phyloP scores from a whole-genome alignment of 2,797 vertebrate genomes.

The Gadopsis marmoratus region DNA sequence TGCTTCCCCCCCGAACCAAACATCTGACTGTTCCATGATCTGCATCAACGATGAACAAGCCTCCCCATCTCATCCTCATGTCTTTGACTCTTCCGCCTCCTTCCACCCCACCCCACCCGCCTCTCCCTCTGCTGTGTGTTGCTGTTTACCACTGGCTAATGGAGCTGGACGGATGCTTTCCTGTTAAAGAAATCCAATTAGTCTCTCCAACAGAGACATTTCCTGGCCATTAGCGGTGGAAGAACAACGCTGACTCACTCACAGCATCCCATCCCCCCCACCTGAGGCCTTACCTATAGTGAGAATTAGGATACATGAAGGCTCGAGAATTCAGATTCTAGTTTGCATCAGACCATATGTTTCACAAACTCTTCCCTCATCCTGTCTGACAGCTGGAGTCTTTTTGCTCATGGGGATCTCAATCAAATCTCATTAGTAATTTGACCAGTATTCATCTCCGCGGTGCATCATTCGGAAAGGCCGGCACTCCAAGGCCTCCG shows the following conservation, averaged over 20 bases:
- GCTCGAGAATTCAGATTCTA: slow-evolving; percentile 4
- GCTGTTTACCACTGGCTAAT: slow-evolving; percentile 78
- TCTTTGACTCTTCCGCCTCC: neutral
- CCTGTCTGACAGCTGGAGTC: slow-evolving; percentile 37
- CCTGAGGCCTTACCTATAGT: slow-evolving; percentile 37
- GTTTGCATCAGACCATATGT: slow-evolving; percentile 11
- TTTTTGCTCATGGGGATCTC: slow-evolving; percentile 38
- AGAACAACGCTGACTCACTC: slow-evolving; percentile 69
- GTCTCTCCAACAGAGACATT: slow-evolving; percentile 78
- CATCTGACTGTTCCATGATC: slow-evolving; percentile 13
- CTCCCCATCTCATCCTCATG: neutral
- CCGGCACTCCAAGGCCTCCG: slow-evolving; percentile 36
- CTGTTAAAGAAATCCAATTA: slow-evolving; percentile 86
- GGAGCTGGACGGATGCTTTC: slow-evolving; percentile 79
- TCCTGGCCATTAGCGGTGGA: slow-evolving; percentile 84
- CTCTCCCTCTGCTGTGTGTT: slow-evolving; percentile 54
- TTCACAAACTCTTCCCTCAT: slow-evolving; percentile 31
- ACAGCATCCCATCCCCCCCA: slow-evolving; percentile 36
- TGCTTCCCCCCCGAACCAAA: neutral
- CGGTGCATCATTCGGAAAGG: slow-evolving; percentile 48
- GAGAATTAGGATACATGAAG: neutral
- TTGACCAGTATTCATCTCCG: slow-evolving; percentile 49
- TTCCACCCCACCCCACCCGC: slow-evolving; percentile 35
- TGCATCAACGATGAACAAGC: slow-evolving; percentile 36
- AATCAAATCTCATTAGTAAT: slow-evolving; percentile 65